Evolutionary conservation across 2,888 invertebrate genomes (phyloP).

Genomic region (Gymnoscelis rufifasciata): DNA sequence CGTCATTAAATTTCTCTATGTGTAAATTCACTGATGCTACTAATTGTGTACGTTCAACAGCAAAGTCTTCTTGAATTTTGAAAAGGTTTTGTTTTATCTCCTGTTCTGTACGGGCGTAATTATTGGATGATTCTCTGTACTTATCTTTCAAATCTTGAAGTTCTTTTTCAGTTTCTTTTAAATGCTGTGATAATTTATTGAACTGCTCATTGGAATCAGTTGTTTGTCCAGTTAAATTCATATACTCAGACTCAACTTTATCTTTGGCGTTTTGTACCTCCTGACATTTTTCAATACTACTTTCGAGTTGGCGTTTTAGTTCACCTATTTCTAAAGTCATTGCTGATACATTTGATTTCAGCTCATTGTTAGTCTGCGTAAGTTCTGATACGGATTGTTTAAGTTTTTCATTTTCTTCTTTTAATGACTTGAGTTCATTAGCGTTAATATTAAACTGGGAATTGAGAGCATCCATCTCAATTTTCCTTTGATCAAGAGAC

Average conservation of each 20-base stretch:
- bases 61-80: slow-evolving; percentile 65
- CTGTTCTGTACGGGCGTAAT: slow-evolving; percentile 67
- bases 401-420: slow-evolving; percentile 64
- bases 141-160: slow-evolving; percentile 73
- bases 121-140: slow-evolving; percentile 61
- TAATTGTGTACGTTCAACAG: slow-evolving; percentile 57
- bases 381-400: slow-evolving; percentile 64
- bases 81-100: slow-evolving; percentile 70
- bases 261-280: slow-evolving; percentile 78
- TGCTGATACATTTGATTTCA: slow-evolving; percentile 60
- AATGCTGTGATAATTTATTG: slow-evolving; percentile 73
- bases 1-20: slow-evolving; percentile 54
- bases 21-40: slow-evolving; percentile 56
- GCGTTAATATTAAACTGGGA: slow-evolving; percentile 66
- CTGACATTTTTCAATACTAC: slow-evolving; percentile 76
- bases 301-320: slow-evolving; percentile 75
- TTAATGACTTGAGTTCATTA: slow-evolving; percentile 63
- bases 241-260: slow-evolving; percentile 79
- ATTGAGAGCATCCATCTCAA: slow-evolving; percentile 68
- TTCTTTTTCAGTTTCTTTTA: slow-evolving; percentile 79
- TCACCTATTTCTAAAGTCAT: slow-evolving; percentile 79
- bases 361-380: slow-evolving; percentile 54
- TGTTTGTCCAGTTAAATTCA: slow-evolving; percentile 77
- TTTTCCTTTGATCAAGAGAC: slow-evolving; percentile 65
- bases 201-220: slow-evolving; percentile 81